These are phyloP conservation scores for Pomacea maculata DNA, from an alignment of 1,140 invertebrate species.

Conservation along the genomic window DNA sequence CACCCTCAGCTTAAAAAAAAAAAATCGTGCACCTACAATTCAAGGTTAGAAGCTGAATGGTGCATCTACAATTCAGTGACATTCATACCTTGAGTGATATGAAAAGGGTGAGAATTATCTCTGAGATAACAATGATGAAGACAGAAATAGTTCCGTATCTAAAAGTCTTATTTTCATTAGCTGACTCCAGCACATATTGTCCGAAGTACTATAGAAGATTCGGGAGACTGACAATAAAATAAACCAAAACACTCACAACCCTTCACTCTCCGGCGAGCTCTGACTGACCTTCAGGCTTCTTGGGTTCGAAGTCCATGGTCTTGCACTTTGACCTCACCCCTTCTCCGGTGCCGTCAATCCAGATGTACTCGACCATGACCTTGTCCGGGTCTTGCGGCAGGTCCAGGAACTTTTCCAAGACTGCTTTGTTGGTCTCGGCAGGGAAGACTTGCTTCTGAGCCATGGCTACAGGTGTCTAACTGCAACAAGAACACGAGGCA, in stretches of 20 bases:
- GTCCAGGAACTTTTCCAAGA: slow-evolving; percentile 77
- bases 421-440: slow-evolving; percentile 71
- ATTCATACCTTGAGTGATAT: background rate
- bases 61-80: background rate
- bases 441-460: background rate
- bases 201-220: background rate
- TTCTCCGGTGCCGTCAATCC: slow-evolving; percentile 95
- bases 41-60: background rate
- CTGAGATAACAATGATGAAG: background rate
- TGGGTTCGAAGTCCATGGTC: slow-evolving; percentile 82
- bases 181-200: background rate
- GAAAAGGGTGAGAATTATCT: background rate
- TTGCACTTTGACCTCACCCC: slow-evolving; percentile 85
- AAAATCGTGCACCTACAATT: background rate
- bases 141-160: background rate
- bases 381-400: slow-evolving; percentile 77
- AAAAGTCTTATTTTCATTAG: background rate
- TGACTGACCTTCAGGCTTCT: slow-evolving; percentile 71
- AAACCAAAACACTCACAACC: background rate
- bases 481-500: too few relatives aligned
- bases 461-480: slow-evolving; percentile 7
- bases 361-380: slow-evolving; percentile 88
- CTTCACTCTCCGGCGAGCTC: background rate
- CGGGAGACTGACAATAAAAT: background rate
- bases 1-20: background rate